These are phyloP conservation scores for Aphelenchoides fujianensis DNA, from an alignment of 1,140 invertebrate species.

Conservation along the genomic window DNA sequence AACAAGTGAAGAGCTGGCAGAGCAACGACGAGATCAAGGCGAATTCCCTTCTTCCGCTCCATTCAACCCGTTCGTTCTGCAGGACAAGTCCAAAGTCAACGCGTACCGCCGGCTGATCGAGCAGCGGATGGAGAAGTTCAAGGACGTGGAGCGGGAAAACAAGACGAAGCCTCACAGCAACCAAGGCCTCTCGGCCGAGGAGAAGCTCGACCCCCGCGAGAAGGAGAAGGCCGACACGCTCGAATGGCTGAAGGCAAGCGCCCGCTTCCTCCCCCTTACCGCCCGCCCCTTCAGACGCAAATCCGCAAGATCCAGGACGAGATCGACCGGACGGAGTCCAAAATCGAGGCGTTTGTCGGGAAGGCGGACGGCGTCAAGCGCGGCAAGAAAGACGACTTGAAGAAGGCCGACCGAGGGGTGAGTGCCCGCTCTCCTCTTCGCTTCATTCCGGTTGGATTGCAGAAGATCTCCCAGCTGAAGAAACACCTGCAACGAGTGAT, in stretches of 20 bases:
- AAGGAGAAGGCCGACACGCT: slow-evolving; percentile 93
- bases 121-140: slow-evolving; percentile 99
- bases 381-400: slow-evolving; percentile 80
- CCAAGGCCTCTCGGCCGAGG: slow-evolving; percentile 93
- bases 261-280: slow-evolving; percentile 15
- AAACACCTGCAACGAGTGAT: slow-evolving; percentile 84
- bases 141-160: slow-evolving; percentile 96
- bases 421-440: background rate
- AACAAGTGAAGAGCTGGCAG: slow-evolving; percentile 99
- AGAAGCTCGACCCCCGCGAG: slow-evolving; percentile 95
- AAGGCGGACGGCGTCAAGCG: slow-evolving; percentile 50
- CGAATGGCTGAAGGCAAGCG: slow-evolving; percentile 82
- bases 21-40: slow-evolving; percentile 98
- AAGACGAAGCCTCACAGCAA: slow-evolving; percentile 99
- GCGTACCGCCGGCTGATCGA: slow-evolving; percentile 60
- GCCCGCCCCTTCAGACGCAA: slow-evolving; percentile 44
- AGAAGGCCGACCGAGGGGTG: slow-evolving; percentile 85
- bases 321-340: slow-evolving; percentile 66
- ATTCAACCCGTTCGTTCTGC: too few species aligned
- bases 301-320: slow-evolving; percentile 58
- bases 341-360: slow-evolving; percentile 80
- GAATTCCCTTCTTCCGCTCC: too few species aligned
- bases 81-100: slow-evolving; percentile 61
- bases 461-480: slow-evolving; percentile 86
- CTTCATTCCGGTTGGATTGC: too few species aligned